Percentiles rank a stretch among this genome's conserved stretches.
Evolutionary conservation across 2,113 vertebrate genomes (phyloP).

Genomic region (Rhegmatorhina hoffmannsi): DNA sequence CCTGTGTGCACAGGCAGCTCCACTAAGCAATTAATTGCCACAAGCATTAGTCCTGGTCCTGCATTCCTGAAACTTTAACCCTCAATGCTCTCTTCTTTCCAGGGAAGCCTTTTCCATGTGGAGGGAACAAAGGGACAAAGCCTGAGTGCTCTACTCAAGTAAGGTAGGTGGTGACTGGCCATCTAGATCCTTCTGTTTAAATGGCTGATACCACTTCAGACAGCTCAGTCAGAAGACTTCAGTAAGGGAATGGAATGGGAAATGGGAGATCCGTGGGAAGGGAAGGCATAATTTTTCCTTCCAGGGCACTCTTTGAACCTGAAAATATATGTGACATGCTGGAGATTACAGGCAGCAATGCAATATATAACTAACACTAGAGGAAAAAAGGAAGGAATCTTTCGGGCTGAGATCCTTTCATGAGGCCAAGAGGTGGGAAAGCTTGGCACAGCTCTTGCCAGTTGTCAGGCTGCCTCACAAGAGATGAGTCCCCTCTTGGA

Average conservation of each 20-base stretch:
- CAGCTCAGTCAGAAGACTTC: neutral
- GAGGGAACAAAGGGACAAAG: neutral
- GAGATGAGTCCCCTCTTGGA: neutral
- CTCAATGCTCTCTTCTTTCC: neutral
- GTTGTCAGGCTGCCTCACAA: neutral
- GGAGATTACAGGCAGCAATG: neutral
- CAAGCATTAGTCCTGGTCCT: neutral
- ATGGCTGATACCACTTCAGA: neutral
- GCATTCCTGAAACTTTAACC: conserved; percentile 36
- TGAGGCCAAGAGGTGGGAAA: neutral
- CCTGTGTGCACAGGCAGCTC: neutral
- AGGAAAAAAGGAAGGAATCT: neutral
- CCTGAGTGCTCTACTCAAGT: rapidly evolving
- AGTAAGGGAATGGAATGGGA: neutral
- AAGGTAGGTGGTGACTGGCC: neutral
- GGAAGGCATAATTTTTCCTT: neutral
- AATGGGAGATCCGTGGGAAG: neutral
- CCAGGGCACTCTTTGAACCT: neutral
- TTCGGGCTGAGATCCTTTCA: neutral
- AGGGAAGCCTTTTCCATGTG: neutral
- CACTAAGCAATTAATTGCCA: neutral
- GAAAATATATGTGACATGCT: neutral
- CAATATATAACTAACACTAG: neutral
- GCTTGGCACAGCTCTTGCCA: neutral
- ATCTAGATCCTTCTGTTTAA: neutral